Evolutionary conservation across 2,797 vertebrate species (phyloP).

Genomic region (Nannoperca obscura): DNA sequence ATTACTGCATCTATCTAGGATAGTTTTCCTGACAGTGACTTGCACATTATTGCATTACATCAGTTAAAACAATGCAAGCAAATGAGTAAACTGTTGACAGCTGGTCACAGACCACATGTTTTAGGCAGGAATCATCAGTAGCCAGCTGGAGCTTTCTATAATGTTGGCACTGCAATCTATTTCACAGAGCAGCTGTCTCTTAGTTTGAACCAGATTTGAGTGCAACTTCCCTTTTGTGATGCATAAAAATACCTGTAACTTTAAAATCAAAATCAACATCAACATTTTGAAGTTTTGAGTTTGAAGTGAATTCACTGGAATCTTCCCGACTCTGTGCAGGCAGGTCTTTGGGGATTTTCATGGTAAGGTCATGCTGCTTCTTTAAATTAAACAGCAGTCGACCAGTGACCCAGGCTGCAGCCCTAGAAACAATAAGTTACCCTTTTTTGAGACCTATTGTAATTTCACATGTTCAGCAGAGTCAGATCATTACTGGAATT

Average conservation of each 20-base stretch:
- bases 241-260: background rate
- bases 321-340: slow-evolving; percentile 15
- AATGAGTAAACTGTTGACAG: slow-evolving; percentile 55
- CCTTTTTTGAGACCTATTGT: slow-evolving; percentile 16
- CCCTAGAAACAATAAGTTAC: slow-evolving; percentile 17
- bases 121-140: slow-evolving; percentile 27
- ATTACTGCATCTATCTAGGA: slow-evolving; percentile 23
- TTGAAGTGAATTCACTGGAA: slow-evolving; percentile 40
- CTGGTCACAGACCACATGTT: slow-evolving; percentile 51
- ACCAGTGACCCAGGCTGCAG: slow-evolving; percentile 17
- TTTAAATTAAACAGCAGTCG: slow-evolving; percentile 45
- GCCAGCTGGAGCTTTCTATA: slow-evolving; percentile 43
- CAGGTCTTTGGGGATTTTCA: slow-evolving; percentile 44
- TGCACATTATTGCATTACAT: slow-evolving; percentile 39
- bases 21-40: slow-evolving; percentile 25
- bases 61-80: slow-evolving; percentile 35
- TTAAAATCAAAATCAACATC: slow-evolving; percentile 4
- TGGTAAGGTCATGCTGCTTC: slow-evolving; percentile 32
- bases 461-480: slow-evolving; percentile 15
- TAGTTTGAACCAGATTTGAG: slow-evolving; percentile 4
- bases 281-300: slow-evolving; percentile 24
- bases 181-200: slow-evolving; percentile 24
- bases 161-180: slow-evolving; percentile 24
- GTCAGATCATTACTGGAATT: slow-evolving; percentile 27
- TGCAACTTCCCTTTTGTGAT: slow-evolving; percentile 16